A percentile compares a stretch with the other conserved stretches of the same genome.
Conservation (phyloP, 1,140 invertebrate species). For the Drosophila pruinosa region DNA sequence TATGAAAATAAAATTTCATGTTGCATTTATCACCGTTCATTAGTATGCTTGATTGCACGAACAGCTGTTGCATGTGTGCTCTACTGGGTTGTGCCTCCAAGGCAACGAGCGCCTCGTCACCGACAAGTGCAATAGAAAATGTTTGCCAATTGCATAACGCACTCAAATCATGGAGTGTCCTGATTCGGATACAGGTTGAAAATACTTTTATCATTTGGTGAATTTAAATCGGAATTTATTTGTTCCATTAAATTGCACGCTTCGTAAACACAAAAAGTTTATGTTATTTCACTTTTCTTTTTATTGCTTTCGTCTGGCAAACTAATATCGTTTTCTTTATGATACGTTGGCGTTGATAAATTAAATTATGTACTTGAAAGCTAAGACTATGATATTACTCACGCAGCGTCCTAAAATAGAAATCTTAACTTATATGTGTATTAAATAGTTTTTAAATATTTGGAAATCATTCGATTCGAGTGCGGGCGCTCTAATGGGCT, state of each 20-base stretch:
- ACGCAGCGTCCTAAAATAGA: slow-evolving; percentile 2
- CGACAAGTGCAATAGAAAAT: slow-evolving; percentile 53
- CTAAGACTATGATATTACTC: slow-evolving; percentile 19
- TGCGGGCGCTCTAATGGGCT: slow-evolving; percentile 28
- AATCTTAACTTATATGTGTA: slow-evolving; percentile 1
- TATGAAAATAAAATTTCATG: slow-evolving; percentile 51
- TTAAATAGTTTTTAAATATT: slow-evolving; percentile 34
- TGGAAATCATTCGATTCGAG: background rate
- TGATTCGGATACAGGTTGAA: background rate
- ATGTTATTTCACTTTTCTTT: slow-evolving; percentile 25
- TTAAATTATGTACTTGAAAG: slow-evolving; percentile 31
- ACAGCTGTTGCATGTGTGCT: slow-evolving; percentile 60
- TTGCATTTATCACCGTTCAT: slow-evolving; percentile 66
- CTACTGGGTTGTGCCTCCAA: slow-evolving; percentile 39
- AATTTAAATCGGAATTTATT: background rate
- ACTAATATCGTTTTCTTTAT: slow-evolving; percentile 37
- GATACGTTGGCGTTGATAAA: slow-evolving; percentile 1
- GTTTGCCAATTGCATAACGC: background rate
- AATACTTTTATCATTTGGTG: background rate
- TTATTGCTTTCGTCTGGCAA: slow-evolving; percentile 62
- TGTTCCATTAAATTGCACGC: slow-evolving; percentile 8
- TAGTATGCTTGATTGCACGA: slow-evolving; percentile 69
- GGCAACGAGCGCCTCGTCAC: slow-evolving; percentile 29
- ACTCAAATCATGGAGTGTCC: background rate
- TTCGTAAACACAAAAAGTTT: slow-evolving; percentile 44